Conservation (phyloP, 1,140 invertebrate species). For the Melanaphis sacchari region DNA sequence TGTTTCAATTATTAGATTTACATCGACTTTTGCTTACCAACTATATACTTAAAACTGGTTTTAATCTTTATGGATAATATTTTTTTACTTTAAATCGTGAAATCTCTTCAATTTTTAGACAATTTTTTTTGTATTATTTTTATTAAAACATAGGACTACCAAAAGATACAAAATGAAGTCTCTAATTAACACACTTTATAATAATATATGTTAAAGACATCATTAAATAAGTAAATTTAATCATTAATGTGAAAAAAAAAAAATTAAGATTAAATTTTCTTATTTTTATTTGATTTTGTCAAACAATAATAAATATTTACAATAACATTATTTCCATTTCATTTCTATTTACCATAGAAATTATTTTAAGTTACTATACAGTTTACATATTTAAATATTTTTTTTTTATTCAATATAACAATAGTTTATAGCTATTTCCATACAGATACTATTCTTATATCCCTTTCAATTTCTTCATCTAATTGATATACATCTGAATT, state of each 20-base stretch:
- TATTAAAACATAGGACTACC: neutral
- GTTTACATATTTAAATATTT: neutral
- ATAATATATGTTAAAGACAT: neutral
- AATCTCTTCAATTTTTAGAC: neutral
- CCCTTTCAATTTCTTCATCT: conserved; percentile 85
- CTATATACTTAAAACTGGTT: neutral
- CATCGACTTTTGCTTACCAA: too few relatives aligned
- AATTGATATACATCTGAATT: conserved; percentile 81
- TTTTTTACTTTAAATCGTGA: neutral
- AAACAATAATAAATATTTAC: neutral
- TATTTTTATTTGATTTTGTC: neutral
- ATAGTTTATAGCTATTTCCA: conserved; percentile 72
- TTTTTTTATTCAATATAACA: neutral
- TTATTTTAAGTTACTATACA: neutral
- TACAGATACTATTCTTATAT: conserved; percentile 82
- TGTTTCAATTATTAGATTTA: too few relatives aligned
- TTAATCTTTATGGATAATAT: neutral
- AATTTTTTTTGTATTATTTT: neutral
- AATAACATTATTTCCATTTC: neutral
- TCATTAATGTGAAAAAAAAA: neutral
- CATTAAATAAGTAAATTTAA: too few relatives aligned
- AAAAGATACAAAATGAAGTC: neutral
- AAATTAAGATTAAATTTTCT: neutral
- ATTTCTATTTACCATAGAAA: neutral
- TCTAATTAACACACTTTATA: neutral